Evolutionary conservation across 1,140 invertebrate genomes (phyloP).

Genomic region (Solenopsis invicta): DNA sequence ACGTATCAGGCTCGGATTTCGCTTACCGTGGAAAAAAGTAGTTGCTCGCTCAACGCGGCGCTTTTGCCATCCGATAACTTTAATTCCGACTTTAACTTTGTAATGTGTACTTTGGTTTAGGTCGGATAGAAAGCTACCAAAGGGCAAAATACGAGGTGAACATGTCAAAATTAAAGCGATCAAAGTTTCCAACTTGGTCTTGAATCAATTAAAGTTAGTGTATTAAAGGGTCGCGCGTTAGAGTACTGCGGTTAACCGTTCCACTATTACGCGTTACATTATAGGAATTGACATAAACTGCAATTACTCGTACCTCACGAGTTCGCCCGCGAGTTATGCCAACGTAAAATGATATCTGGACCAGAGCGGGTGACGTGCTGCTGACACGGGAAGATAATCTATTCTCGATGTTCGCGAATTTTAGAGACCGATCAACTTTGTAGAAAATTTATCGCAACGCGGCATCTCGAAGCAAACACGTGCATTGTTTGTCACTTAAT

Average conservation of each 20-base stretch:
- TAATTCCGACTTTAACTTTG: conserved; percentile 35
- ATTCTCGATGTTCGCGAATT: not conserved
- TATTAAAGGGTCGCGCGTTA: conserved; percentile 1
- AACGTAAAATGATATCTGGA: not conserved
- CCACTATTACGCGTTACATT: conserved; percentile 44
- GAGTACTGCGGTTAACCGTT: conserved; percentile 50
- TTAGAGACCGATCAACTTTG: not conserved
- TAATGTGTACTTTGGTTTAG: conserved; percentile 23
- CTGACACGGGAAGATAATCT: not conserved
- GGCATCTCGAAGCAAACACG: not conserved
- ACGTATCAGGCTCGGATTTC: not conserved
- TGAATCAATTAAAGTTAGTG: conserved; percentile 59
- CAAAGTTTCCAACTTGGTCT: conserved; percentile 52
- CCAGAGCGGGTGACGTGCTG: not conserved
- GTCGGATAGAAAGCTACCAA: not conserved
- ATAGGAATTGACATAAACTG: conserved; percentile 43
- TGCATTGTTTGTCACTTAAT: conserved; percentile 1
- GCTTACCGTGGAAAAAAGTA: not conserved
- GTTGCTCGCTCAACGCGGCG: not conserved
- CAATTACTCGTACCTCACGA: conserved; percentile 2
- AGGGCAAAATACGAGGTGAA: conserved; percentile 34
- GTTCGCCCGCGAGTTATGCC: not conserved
- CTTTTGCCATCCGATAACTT: not conserved
- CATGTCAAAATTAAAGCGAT: conserved; percentile 18
- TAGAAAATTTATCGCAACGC: not conserved